Base-by-base conservation (phyloP, 2,888 invertebrate genomes). In the Timema podura region DNA sequence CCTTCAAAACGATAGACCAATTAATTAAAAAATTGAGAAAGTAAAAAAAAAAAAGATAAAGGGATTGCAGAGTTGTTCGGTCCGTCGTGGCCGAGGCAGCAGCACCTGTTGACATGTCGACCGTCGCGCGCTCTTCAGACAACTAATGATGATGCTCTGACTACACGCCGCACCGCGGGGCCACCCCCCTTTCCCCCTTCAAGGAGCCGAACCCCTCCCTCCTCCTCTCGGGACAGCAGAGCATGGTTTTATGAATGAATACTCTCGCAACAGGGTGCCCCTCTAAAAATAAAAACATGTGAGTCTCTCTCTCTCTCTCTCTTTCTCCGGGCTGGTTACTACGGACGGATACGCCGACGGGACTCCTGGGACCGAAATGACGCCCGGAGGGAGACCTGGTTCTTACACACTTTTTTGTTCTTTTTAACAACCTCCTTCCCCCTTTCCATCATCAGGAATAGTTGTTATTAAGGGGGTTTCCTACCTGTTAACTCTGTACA, bases 161-260 rank as follows among this genome's bases (percentile, higher is more conserved):
- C 44, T n/a, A 15, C 66, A 11, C 47, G 9, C 47, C 64, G 64
- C 30, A 48, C 59, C 30, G 15, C 67, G n/a, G 48, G 51, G 15
- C 16, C 65, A 59, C 49, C 6, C 71, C 61, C 10, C n/a, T 15
- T 54, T 48, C 65, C 64, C 47, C 16, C 70, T n/a, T 64, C 64
- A 30, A 9, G 47, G n/a, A 57, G 49, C 49, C 44, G 51, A 48
- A 49, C 51, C 51, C 48, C 16, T 47, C 15, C 16, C 61, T 16
- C 47, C 16, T 16, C 15, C 48, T 45, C 30, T 6, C 47, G 2
- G 30, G 64, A 68, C 49, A 44, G 16, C 48, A 9, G 8, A 8
- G 46, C 47, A 44, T 49, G 49, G 71, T 73, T 71, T 72, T 70
- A 73, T 73, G 73, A 73, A 73, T 73, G 73, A 73, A 73, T 73